Evolutionary conservation across 2,113 vertebrate genomes (phyloP), one percentile per base, ranked within the genome.

Genomic region (Dissostichus mawsoni): DNA sequence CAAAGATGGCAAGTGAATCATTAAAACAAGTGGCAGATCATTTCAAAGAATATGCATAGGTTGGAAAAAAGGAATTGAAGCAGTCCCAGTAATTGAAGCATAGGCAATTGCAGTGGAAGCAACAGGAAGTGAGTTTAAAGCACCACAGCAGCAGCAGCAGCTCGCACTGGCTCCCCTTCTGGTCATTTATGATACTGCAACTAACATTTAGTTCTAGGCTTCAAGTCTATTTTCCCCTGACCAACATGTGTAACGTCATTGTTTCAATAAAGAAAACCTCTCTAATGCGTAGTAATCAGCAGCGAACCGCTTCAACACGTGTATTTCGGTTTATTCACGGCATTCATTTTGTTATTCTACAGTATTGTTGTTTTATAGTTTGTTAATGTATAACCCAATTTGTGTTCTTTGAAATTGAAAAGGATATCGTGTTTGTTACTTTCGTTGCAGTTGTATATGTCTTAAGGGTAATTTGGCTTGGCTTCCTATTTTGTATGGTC

Each of bases 101-200:
- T 41, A 7, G 36, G 36, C 36, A 7, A 41, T 41, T 41, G 36
- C 17, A 41, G 16, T 64, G 11, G 41, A 45, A 44, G 44, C 9
- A 52, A 56, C 36, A 13, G 41, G 13, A 47, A 50, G 23, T 20
- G 6, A 61, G 41, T 1, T 29, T 1, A 18, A 8, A 57, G 53
- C 11, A 55, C 44, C 50, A 56, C 50, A 57, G 45, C 11, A 52
- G n/a, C 59, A 78, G 20, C 23, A 72, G 45, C 45, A 63, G 47
- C 53, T 9, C 13, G 23, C 18, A 41, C 44, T 23, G 8, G 7
- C 4, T 29, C 33, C 2, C 5, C 0, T 3, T 41, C 48, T 0
- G 2, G 17, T 3, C 17, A 25, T 33, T 0, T 41, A 4, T 0
- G 8, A 3, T 7, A 64, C 17, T 12, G 44, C 25, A 23, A 65